These are phyloP conservation scores for Andrena praecox DNA, from an alignment of 2,888 invertebrate genomes.

Conservation along the genomic window DNA sequence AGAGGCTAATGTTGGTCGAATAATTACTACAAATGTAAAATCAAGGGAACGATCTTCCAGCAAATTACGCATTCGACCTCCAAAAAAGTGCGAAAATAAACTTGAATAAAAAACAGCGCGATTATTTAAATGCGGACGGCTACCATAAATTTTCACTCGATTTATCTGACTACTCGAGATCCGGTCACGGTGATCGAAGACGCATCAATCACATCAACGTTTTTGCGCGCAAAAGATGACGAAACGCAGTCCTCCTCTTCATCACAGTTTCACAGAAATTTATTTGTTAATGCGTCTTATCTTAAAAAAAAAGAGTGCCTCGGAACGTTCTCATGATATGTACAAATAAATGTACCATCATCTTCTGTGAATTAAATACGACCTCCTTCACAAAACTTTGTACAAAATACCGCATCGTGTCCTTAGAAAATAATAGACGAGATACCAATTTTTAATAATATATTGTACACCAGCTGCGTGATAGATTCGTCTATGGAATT, in stretches of 20 bases:
- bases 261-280: background rate
- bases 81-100: too few relatives aligned
- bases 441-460: too few relatives aligned
- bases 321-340: background rate
- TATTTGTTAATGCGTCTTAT: background rate
- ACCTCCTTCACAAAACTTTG: background rate
- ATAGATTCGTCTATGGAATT: background rate
- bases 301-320: background rate
- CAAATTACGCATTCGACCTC: background rate
- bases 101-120: background rate
- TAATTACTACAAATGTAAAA: too few relatives aligned
- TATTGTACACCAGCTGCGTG: too few relatives aligned
- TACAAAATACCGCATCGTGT: background rate
- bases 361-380: too few relatives aligned
- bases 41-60: background rate
- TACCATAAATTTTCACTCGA: background rate
- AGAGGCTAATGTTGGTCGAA: too few relatives aligned
- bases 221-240: background rate
- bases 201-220: slow-evolving; percentile 5
- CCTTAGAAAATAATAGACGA: too few relatives aligned
- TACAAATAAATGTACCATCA: too few relatives aligned
- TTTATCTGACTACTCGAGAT: slow-evolving; percentile 25
- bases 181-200: background rate
- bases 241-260: background rate
- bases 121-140: slow-evolving; percentile 1